Percentiles rank a stretch among this genome's conserved stretches.
Evolutionary conservation across 2,113 vertebrate species (phyloP).

Genomic region (Pachyramphus minor): DNA sequence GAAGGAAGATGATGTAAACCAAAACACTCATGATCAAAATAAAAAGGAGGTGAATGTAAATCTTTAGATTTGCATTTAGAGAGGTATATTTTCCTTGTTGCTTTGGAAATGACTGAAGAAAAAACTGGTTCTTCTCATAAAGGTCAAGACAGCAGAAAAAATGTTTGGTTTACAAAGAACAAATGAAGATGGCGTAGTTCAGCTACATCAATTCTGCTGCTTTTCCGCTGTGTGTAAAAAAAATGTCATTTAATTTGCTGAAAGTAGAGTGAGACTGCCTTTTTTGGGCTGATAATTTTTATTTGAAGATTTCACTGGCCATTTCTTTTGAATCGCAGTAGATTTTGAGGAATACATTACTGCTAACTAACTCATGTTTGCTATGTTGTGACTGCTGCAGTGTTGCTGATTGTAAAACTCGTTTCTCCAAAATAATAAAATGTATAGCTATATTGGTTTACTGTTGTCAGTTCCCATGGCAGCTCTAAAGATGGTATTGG

Average conservation of each 20-base stretch:
- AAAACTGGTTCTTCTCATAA: neutral
- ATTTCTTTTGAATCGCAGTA: neutral
- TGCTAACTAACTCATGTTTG: neutral
- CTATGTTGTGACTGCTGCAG: neutral
- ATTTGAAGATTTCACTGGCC: neutral
- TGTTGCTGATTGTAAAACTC: neutral
- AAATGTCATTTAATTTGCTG: neutral
- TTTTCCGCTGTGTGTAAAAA: conserved; percentile 23
- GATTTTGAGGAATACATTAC: neutral
- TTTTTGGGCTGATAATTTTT: neutral
- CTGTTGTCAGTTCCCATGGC: conserved; percentile 55
- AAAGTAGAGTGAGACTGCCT: neutral
- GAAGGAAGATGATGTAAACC: neutral
- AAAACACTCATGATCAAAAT: neutral
- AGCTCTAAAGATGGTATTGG: neutral
- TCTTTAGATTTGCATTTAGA: neutral
- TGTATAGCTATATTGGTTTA: neutral
- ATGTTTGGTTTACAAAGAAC: conserved; percentile 16
- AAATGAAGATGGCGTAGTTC: neutral
- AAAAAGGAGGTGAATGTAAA: neutral
- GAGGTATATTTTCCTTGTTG: neutral
- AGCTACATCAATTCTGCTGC: neutral
- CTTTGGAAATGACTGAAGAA: conserved; percentile 40
- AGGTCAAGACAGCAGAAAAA: neutral
- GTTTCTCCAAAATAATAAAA: neutral